Percentiles rank a stretch among this genome's conserved stretches.
These are phyloP conservation scores for Zaprionus africanus DNA, from an alignment of 1,140 invertebrate species.

Conservation along the genomic window DNA sequence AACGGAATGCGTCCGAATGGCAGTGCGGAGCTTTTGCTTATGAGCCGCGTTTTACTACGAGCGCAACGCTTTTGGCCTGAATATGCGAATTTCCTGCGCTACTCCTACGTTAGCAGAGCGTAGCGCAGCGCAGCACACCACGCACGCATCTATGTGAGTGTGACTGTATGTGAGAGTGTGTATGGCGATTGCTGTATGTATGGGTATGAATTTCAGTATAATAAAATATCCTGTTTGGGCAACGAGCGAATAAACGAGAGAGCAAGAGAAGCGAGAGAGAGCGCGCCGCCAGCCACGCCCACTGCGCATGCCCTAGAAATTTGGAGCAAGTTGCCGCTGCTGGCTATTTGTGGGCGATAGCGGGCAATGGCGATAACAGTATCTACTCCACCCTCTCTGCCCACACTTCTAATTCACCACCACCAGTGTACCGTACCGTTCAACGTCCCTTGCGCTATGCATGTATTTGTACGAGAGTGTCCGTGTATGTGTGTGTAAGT, in stretches of 20 bases:
- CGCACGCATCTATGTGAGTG: conserved; percentile 29
- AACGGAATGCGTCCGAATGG: conserved; percentile 80
- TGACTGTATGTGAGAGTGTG: conserved; percentile 14
- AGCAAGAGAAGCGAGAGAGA: conserved; percentile 4
- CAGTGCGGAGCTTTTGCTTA: conserved; percentile 81
- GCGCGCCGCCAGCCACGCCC: not conserved
- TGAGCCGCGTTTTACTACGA: conserved; percentile 60
- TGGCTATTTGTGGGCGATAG: conserved; percentile 62
- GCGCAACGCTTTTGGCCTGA: conserved; percentile 56
- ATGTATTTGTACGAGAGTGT: not conserved
- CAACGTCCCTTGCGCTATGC: conserved; percentile 47
- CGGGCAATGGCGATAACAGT: conserved; percentile 56
- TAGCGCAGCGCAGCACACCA: conserved; percentile 23
- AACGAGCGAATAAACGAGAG: conserved; percentile 40
- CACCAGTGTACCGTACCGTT: conserved; percentile 26
- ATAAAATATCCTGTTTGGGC: conserved; percentile 82
- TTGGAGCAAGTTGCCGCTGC: conserved; percentile 74
- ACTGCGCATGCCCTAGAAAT: conserved; percentile 65
- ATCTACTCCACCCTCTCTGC: conserved; percentile 39
- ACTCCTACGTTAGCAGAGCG: conserved; percentile 54
- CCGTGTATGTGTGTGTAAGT: not conserved
- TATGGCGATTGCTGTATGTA: conserved; percentile 10
- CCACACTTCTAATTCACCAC: conserved; percentile 36
- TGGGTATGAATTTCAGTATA: conserved; percentile 80
- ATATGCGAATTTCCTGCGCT: conserved; percentile 77